phyloP scores from a whole-genome alignment of 2,888 invertebrate species.

The Sthenelais limicola region DNA sequence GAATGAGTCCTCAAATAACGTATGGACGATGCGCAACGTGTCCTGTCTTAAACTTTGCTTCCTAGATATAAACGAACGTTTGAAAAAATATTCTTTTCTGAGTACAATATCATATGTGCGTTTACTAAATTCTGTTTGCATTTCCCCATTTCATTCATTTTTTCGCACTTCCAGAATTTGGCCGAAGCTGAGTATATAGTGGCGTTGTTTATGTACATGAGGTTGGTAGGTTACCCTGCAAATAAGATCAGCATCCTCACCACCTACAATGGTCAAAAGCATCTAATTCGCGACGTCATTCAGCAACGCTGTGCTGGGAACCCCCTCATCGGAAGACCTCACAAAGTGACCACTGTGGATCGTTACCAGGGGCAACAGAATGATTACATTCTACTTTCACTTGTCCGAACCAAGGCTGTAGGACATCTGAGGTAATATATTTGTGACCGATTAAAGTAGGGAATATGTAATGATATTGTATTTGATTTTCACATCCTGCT shows the following conservation, averaged over 20 bases:
- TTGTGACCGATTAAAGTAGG: not conserved
- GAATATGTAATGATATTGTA: too few relatives aligned
- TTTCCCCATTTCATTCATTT: not conserved
- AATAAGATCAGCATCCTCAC: conserved; percentile 97
- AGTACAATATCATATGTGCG: too few relatives aligned
- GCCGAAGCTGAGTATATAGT: conserved; percentile 91
- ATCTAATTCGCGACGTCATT: conserved; percentile 95
- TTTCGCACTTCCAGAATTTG: conserved; percentile 73
- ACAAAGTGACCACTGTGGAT: conserved; percentile 86
- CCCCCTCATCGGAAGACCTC: conserved; percentile 86
- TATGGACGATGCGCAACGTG: too few relatives aligned
- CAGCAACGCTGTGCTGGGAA: conserved; percentile 91
- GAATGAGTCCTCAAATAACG: too few relatives aligned
- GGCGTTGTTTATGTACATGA: conserved; percentile 98
- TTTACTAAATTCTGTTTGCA: too few relatives aligned
- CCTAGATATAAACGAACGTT: too few relatives aligned
- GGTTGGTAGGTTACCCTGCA: conserved; percentile 95
- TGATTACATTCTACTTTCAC: conserved; percentile 95
- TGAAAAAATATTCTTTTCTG: too few relatives aligned
- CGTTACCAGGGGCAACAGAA: conserved; percentile 99
- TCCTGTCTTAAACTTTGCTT: too few relatives aligned
- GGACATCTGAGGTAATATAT: conserved; percentile 87
- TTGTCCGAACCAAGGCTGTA: conserved; percentile 96
- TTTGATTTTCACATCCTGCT: too few relatives aligned
- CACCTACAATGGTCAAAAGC: conserved; percentile 99